Evolutionary conservation across 2,888 invertebrate genomes (phyloP), one percentile per base, ranked within the genome.

Genomic region (Linyphia triangularis): DNA sequence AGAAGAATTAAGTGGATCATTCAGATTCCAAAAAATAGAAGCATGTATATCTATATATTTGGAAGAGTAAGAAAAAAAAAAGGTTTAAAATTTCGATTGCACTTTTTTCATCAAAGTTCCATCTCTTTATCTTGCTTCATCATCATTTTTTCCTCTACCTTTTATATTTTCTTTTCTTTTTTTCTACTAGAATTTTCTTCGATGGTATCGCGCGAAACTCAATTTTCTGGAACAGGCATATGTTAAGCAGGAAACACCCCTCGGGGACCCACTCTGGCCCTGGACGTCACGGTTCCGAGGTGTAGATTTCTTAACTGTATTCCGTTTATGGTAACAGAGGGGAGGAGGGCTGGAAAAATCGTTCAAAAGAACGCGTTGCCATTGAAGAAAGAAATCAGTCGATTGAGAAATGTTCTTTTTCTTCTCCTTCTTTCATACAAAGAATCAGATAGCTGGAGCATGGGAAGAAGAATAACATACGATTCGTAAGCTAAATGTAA

Each of bases 111-210:
- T 82, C 72, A 72, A 70, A 72, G 72, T 72, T 72, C 61, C 72
- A 82, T 72, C 72, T 82, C 78, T 67, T 67, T 79, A 79, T 79
- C 78, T 79, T 79, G 78, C 78, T 79, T 79, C 78, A 79, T 79
- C 78, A 79, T 79, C 78, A 67, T 79, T 79, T 79, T 79, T 79
- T 67, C 19, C 28, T 24, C 70, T 63, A 6, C 63, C 16, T 28
- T 28, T 30, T 67, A 30, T 37, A 40, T 63, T 24, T 63, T 24
- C 3, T 6, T 19, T 51, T 30, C 51, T 57, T 19, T 51, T 28
- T 57, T n/a, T 43, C 43, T 43, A 2, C 13, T 10, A 13, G 9
- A 16, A 3, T 28, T 30, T 59, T 59, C n/a, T 33, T 73, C 73
- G 2, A 37, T 16, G 24, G 40, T 61, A 77, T 77, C 61, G 63